Percentiles rank a stretch among this genome's conserved stretches.
Conservation (phyloP, 2,797 vertebrate species). For the Takifugu rubripes region DNA sequence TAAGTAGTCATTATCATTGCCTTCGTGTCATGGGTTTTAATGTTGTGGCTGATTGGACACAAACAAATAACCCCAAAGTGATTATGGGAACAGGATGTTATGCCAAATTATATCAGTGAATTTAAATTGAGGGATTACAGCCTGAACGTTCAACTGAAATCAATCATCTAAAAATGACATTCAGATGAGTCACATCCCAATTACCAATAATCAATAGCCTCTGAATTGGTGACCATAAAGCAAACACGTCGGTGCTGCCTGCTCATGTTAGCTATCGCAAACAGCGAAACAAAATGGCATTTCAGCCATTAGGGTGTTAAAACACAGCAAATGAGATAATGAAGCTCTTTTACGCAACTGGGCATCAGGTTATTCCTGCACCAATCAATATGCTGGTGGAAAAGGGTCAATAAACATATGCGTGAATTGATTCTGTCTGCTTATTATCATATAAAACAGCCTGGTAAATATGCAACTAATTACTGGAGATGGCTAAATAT, state of each 20-base stretch:
- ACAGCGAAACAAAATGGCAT: constrained; percentile 42
- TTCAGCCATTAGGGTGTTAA: constrained; percentile 50
- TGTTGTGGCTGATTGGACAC: constrained; percentile 4
- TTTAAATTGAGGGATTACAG: constrained; percentile 60
- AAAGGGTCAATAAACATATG: constrained; percentile 78
- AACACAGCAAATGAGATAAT: constrained; percentile 58
- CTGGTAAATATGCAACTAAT: constrained; percentile 78
- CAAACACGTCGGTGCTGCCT: constrained; percentile 21
- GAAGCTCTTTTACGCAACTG: constrained; percentile 57
- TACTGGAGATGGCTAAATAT: constrained; percentile 48
- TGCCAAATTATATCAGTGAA: constrained; percentile 36
- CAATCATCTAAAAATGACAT: constrained; percentile 21
- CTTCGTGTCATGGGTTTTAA: not conserved
- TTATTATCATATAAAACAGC: constrained; percentile 82
- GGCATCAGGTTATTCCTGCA: constrained; percentile 57
- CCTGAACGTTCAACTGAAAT: constrained; percentile 47
- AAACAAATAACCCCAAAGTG: no score
- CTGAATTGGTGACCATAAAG: constrained; percentile 14
- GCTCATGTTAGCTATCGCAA: not conserved
- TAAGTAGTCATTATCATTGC: not conserved
- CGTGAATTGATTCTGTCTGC: constrained; percentile 75
- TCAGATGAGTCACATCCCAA: constrained; percentile 24
- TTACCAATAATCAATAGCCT: constrained; percentile 54
- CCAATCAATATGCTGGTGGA: constrained; percentile 66
- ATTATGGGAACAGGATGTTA: constrained; percentile 16